Evolutionary conservation across 2,888 invertebrate genomes (phyloP), one percentile per base, ranked within the genome.

Genomic region (Acrobasis repandana): DNA sequence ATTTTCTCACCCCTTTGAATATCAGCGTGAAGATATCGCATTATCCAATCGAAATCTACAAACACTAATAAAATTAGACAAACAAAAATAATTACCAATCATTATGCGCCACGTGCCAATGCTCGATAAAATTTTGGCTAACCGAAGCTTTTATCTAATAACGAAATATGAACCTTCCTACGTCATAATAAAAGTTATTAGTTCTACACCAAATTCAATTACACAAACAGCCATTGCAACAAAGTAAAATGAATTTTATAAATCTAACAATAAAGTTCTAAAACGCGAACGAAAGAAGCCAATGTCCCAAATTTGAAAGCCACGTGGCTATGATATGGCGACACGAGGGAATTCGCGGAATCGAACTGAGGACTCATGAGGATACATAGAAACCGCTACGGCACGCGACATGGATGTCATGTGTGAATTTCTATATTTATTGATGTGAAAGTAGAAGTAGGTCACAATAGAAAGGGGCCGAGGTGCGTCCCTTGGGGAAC

Each of bases 91-190:
- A 71, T 73, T 70, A 64, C 67, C 59, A 65, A 66, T 68, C 70
- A 75, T 76, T 73, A 71, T 56, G 52, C 58, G 67, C 48, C 76
- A 72, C 76, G 76, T 66, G 71, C 52, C 67, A 36, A n/a, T 56
- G 33, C 65, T 57, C 60, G 61, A 56, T 54, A 49, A 65, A 65
- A 61, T 58, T 65, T 60, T 46, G n/a, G 10, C 49, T 11, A 36
- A 56, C n/a, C 52, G 11, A 48, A 56, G 54, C 36, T 49, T n/a
- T 18, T 33, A 57, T 66, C 63, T 66, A 63, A 50, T 20, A 28
- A 34, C 18, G 49, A 50, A 58, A 58, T 36, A n/a, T 58, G 15
- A 16, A 60, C 47, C 58, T 43, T 49, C 57, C 38, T 9, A 16
- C 15, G 16, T 49, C 20, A 18, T 3, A 16, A 50, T 54, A 58